These are phyloP conservation scores for Lepisosteus oculatus DNA, from an alignment of 2,113 vertebrate species.

Conservation along the genomic window DNA sequence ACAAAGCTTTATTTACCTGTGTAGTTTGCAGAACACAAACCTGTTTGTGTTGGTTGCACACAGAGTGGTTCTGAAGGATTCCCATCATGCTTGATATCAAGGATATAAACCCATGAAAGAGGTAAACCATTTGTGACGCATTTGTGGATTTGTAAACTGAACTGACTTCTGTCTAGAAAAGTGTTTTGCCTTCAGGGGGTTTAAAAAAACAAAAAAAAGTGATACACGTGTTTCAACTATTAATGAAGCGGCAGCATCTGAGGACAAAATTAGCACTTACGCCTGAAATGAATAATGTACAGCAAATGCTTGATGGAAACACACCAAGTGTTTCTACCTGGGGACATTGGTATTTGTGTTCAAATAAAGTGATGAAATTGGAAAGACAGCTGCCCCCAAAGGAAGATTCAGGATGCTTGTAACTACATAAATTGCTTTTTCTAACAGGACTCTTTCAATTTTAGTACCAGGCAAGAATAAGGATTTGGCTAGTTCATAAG, in stretches of 20 bases:
- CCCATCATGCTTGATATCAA: background rate
- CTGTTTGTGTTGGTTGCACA: background rate
- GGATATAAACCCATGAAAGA: constrained; percentile 52
- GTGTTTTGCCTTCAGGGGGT: constrained; percentile 49
- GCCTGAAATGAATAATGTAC: constrained; percentile 63
- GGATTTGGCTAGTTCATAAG: background rate
- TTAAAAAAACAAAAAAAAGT: constrained; percentile 53
- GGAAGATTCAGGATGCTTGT: constrained; percentile 70
- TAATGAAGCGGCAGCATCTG: constrained; percentile 75
- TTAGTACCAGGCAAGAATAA: background rate
- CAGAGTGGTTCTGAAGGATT: background rate
- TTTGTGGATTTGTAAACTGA: constrained; percentile 31
- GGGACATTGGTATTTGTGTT: constrained; percentile 60
- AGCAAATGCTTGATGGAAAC: constrained; percentile 70
- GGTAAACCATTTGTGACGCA: constrained; percentile 32
- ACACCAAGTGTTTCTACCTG: constrained; percentile 71
- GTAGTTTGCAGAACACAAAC: too few relatives aligned
- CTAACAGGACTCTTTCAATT: background rate
- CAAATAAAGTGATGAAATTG: constrained; percentile 64
- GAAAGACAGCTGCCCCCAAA: constrained; percentile 65
- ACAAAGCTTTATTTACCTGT: too few relatives aligned
- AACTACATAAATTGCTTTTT: constrained; percentile 56
- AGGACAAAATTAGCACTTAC: constrained; percentile 73
- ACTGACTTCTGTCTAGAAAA: constrained; percentile 55
- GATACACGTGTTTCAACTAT: constrained; percentile 72